Percentiles rank a stretch among this genome's conserved stretches.
Conservation (phyloP, 2,797 vertebrate species). For the Miichthys miiuy region DNA sequence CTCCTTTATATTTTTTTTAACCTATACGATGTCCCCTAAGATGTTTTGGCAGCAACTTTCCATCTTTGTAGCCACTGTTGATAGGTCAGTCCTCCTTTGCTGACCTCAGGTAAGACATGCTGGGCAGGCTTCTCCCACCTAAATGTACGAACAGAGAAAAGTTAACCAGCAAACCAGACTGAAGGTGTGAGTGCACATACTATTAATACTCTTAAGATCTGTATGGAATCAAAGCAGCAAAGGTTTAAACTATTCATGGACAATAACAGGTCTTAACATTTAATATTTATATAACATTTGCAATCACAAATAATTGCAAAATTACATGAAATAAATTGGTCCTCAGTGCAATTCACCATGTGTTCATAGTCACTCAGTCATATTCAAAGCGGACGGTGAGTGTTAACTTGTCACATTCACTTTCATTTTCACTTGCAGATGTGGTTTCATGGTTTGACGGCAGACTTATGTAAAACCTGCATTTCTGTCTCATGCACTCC, state of each 20-base stretch:
- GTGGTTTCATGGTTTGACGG: not conserved
- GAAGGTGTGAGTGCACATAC: not conserved
- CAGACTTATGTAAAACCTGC: not conserved
- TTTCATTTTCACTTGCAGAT: constrained; percentile 24
- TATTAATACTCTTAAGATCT: no score
- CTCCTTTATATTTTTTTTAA: not conserved
- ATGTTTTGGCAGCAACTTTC: constrained; percentile 81
- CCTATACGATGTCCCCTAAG: constrained; percentile 37
- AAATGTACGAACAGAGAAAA: constrained; percentile 30
- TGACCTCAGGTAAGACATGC: constrained; percentile 79
- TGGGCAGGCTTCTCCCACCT: constrained; percentile 90
- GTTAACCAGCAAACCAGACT: constrained; percentile 5
- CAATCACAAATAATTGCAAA: not conserved
- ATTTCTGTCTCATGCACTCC: not conserved
- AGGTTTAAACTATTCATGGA: not conserved
- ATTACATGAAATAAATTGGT: not conserved
- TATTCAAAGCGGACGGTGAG: not conserved
- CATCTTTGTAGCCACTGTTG: constrained; percentile 88
- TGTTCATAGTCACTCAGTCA: not conserved
- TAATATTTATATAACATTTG: no score
- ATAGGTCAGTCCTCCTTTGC: constrained; percentile 81
- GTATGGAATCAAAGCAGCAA: not conserved
- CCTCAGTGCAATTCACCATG: not conserved
- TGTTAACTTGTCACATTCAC: not conserved
- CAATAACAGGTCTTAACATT: not conserved